Evolutionary conservation across 53 echinoderm and acorn worm species (phyloP).

Genomic region (Luidia sarsii): DNA sequence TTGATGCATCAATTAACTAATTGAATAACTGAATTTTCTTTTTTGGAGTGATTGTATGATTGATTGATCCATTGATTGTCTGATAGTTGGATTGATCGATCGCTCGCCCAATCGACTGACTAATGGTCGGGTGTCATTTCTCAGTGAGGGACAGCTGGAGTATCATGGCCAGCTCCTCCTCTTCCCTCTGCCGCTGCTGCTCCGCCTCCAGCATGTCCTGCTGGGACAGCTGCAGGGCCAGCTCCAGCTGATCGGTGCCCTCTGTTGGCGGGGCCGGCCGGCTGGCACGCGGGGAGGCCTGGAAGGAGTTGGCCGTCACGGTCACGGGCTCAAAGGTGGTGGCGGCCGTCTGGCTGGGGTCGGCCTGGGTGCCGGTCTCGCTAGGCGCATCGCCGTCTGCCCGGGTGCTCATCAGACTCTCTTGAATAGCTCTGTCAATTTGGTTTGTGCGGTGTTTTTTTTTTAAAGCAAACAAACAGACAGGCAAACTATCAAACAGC

Average conservation of each 20-base stretch:
- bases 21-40: no score
- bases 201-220: constrained; percentile 84
- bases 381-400: constrained; percentile 13
- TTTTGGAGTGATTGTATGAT: no score
- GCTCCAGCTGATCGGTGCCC: constrained; percentile 65
- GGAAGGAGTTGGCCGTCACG: constrained; percentile 28
- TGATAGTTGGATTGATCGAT: no score
- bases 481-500: background rate
- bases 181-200: constrained; percentile 70
- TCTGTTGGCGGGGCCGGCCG: constrained; percentile 48
- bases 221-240: constrained; percentile 89
- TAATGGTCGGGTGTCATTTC: constrained; percentile 60
- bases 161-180: constrained; percentile 90
- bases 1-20: no score
- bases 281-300: constrained; percentile 28
- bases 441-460: no score
- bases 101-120: background rate
- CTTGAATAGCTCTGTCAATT: constrained; percentile 82
- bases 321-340: constrained; percentile 28
- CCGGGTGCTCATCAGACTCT: constrained; percentile 64
- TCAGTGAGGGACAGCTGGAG: constrained; percentile 87
- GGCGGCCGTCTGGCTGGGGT: background rate
- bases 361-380: background rate
- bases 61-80: no score
- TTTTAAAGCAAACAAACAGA: background rate